phyloP scores from a whole-genome alignment of 2,797 vertebrate genomes.

The Coreius guichenoti region DNA sequence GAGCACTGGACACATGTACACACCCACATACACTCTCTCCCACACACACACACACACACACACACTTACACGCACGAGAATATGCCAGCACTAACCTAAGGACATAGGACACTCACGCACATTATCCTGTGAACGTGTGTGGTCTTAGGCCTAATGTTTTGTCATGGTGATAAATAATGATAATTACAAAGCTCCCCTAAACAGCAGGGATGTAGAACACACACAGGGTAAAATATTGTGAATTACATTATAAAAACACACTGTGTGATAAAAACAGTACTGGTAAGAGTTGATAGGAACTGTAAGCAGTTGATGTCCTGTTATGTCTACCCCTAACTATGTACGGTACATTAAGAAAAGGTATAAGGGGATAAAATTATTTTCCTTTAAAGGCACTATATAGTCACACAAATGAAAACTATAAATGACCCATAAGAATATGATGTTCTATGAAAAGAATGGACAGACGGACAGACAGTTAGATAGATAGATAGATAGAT shows the following conservation, averaged over 20 bases:
- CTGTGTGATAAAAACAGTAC: conserved; percentile 7
- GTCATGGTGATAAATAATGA: conserved; percentile 50
- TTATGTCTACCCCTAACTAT: conserved; percentile 4
- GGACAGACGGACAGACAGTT: neutral
- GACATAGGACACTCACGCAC: conserved; percentile 24
- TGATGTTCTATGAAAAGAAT: neutral
- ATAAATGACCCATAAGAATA: neutral
- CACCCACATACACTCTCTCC: conserved; percentile 1
- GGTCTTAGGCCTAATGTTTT: conserved; percentile 43
- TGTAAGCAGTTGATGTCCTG: conserved; percentile 6
- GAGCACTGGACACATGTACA: conserved; percentile 28
- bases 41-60: conserved; percentile 22
- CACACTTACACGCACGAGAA: neutral
- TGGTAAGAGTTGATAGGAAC: conserved; percentile 3
- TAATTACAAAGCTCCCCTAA: conserved; percentile 27
- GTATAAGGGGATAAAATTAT: neutral
- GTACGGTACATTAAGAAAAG: neutral
- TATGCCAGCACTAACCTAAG: conserved; percentile 10
- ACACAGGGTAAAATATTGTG: conserved; percentile 25
- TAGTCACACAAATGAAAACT: neutral
- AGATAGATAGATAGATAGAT: neutral
- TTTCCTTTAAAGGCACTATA: neutral
- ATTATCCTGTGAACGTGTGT: conserved; percentile 39
- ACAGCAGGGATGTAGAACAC: conserved; percentile 16
- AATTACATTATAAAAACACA: conserved; percentile 5